Percentiles rank a stretch among this genome's conserved stretches.
Conservation (phyloP, 2,113 vertebrate genomes). For the Sardina pilchardus region DNA sequence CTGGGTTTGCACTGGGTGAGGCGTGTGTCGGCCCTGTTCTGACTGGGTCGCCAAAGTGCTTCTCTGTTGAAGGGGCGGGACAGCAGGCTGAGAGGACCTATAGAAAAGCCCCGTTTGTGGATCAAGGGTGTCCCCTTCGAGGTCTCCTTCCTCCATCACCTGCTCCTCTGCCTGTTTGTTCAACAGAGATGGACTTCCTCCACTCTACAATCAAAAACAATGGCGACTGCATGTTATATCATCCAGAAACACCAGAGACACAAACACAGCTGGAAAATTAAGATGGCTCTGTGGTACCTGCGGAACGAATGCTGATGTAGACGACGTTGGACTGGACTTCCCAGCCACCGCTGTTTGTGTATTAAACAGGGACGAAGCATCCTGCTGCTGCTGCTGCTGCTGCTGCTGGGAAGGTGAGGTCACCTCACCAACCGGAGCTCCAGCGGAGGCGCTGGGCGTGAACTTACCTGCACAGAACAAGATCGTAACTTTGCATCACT, state of each 20-base stretch:
- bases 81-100: slow-evolving; percentile 76
- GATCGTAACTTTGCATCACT: background rate
- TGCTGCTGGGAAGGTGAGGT: slow-evolving; percentile 65
- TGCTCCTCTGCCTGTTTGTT: slow-evolving; percentile 78
- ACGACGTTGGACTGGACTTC: background rate
- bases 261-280: slow-evolving; percentile 48
- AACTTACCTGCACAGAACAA: background rate
- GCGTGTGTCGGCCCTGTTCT: slow-evolving; percentile 62
- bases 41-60: slow-evolving; percentile 65
- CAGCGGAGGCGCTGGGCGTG: background rate
- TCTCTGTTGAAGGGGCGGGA: slow-evolving; percentile 58
- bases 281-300: background rate
- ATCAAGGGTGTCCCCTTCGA: slow-evolving; percentile 95
- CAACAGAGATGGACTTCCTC: slow-evolving; percentile 78
- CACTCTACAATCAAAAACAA: slow-evolving; percentile 63
- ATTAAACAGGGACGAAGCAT: background rate
- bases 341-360: background rate
- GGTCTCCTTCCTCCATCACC: slow-evolving; percentile 84
- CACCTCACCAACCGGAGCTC: background rate
- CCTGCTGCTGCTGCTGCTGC: slow-evolving; percentile 13
- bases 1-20: slow-evolving; percentile 33
- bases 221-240: background rate
- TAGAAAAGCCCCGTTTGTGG: slow-evolving; percentile 98
- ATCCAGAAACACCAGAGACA: slow-evolving; percentile 77
- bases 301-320: background rate